Evolutionary conservation across 1,140 invertebrate species (phyloP), one percentile per base, ranked within the genome.

Genomic region (Proales similis): DNA sequence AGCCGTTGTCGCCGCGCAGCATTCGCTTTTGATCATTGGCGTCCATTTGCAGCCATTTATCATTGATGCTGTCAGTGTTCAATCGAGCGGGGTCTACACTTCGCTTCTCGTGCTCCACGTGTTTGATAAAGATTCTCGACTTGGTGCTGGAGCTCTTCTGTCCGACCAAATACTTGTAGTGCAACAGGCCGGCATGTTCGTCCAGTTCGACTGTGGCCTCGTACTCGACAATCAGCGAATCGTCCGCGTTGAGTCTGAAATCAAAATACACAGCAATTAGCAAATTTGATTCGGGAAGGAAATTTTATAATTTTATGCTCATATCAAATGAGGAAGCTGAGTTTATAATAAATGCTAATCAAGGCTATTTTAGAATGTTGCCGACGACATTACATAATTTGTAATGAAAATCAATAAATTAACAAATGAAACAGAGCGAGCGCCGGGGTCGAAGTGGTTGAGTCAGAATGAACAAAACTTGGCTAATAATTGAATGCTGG

Each of bases 81-180:
- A 57, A 12, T 57, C 45, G 1, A n/a, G 26, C 45, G n/a, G 45
- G 14, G 24, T 57, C 51, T 22, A 57, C 14, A 11, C 20, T 42
- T 26, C 51, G 29, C 27, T 24, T 26, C 11, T 42, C 45, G n/a
- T 57, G 45, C 12, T 57, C 51, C 17, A 57, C 38, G 17, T 57
- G 51, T 39, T 57, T 57, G 3, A 57, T 20, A 20, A 57, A 57
- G 5, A 57, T 11, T 43, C 36, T 5, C 2, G 51, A 19, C 26
- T 57, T 42, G 26, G 39, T 57, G 26, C 14, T 36, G 33, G 36
- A 57, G 36, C 39, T 39, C 30, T 57, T 57, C 24, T 57, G 51
- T 3, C 24, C 51, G n/a, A 57, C 45, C 27, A 57, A 57, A 24
- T 57, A 57, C 27, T 57, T 57, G 36, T 57, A 57, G 27, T 57